Percentiles rank a stretch among this genome's conserved stretches.
These are phyloP conservation scores for Cherax destructor DNA, from an alignment of 1,140 invertebrate species.

Conservation along the genomic window DNA sequence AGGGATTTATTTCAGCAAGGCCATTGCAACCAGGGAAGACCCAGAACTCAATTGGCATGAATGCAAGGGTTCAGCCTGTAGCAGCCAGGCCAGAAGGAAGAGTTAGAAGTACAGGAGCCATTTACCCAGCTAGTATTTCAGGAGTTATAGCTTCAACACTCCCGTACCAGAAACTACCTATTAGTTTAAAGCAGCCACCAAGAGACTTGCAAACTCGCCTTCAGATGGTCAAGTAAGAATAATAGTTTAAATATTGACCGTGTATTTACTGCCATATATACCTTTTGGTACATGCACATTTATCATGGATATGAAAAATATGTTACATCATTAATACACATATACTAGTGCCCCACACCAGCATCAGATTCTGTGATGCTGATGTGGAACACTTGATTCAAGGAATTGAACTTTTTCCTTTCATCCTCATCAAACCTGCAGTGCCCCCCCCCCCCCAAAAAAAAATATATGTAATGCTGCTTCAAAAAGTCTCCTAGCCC, in stretches of 20 bases:
- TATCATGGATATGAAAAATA: no score
- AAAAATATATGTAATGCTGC: no score
- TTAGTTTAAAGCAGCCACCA: background rate
- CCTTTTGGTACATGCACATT: no score
- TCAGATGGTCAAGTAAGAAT: slow-evolving; percentile 5
- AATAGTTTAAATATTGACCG: background rate
- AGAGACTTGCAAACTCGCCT: background rate
- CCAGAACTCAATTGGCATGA: background rate
- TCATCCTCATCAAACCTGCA: no score
- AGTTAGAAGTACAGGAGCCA: background rate
- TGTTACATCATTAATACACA: no score
- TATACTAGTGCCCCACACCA: no score
- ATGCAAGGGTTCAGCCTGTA: background rate
- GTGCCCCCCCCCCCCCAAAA: no score
- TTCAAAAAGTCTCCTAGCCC: no score
- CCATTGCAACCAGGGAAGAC: background rate
- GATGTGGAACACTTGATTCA: no score
- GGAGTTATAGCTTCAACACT: background rate
- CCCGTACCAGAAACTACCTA: background rate
- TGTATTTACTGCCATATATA: background rate
- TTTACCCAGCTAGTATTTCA: background rate
- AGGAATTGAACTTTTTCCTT: no score
- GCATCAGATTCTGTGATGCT: no score
- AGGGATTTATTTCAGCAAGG: background rate
- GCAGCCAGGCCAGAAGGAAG: background rate